Conservation (phyloP, 92 coral and sea anemone genomes). For the Phenganax stokvisi region DNA sequence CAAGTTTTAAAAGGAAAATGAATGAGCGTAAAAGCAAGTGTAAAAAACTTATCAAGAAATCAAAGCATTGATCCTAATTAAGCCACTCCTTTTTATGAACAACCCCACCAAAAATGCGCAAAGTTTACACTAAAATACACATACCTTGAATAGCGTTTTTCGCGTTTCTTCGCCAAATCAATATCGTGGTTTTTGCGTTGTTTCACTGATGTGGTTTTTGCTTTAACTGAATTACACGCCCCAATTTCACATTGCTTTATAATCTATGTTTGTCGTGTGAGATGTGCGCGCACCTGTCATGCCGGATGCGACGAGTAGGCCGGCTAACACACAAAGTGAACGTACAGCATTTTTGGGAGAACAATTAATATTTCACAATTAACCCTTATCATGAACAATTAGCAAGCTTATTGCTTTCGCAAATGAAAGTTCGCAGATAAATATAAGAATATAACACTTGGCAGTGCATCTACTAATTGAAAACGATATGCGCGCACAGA, state of each 20-base stretch:
- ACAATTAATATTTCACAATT: conserved; percentile 26
- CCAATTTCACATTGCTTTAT: conserved; percentile 24
- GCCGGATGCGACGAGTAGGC: conserved; percentile 36
- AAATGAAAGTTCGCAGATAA: conserved; percentile 12
- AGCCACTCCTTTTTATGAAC: background rate
- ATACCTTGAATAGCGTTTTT: conserved; percentile 3
- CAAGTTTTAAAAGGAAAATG: background rate
- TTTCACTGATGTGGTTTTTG: background rate
- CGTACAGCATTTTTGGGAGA: conserved; percentile 16
- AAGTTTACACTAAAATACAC: background rate
- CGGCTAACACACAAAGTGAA: conserved; percentile 17
- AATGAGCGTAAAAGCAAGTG: background rate
- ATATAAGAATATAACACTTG: conserved; percentile 8
- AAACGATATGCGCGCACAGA: conserved; percentile 10
- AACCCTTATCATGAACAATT: conserved; percentile 37
- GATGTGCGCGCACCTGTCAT: conserved; percentile 21
- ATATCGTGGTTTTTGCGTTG: conserved; percentile 1
- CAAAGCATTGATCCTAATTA: conserved; percentile 4
- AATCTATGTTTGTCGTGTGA: conserved; percentile 13
- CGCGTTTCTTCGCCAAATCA: background rate
- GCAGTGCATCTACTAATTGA: conserved; percentile 18
- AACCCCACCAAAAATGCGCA: background rate
- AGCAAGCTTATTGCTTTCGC: conserved; percentile 35
- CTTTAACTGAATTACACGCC: conserved; percentile 23
- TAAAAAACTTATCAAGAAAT: background rate